These are phyloP conservation scores for Callimorpha dominula DNA, from an alignment of 2,888 invertebrate species.

Conservation along the genomic window DNA sequence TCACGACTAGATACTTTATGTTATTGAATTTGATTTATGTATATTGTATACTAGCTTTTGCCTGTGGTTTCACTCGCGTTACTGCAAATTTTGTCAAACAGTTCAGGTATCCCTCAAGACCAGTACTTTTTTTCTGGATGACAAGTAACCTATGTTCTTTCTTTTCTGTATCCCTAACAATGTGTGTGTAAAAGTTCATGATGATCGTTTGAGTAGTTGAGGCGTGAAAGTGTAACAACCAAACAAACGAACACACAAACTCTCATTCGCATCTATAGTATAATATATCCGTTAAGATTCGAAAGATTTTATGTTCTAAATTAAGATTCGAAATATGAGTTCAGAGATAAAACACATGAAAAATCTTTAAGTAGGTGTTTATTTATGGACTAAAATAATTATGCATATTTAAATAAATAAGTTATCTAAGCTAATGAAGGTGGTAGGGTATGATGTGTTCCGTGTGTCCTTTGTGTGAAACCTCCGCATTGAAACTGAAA, in stretches of 20 bases:
- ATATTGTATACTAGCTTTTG: background rate
- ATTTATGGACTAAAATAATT: conserved; percentile 25
- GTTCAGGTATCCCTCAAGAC: too few species aligned
- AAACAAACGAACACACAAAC: background rate
- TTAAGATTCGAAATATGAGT: background rate
- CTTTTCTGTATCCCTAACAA: too few species aligned
- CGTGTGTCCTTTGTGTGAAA: conserved; percentile 73
- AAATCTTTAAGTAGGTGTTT: background rate
- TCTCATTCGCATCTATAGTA: background rate
- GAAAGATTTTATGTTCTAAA: background rate
- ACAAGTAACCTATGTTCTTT: too few species aligned
- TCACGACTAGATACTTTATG: background rate
- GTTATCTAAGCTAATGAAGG: conserved; percentile 44
- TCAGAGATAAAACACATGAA: background rate
- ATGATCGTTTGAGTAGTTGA: too few species aligned
- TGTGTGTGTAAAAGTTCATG: too few species aligned
- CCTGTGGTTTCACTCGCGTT: background rate
- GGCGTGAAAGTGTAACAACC: background rate
- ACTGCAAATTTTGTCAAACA: too few species aligned
- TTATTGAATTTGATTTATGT: background rate
- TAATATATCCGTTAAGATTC: background rate
- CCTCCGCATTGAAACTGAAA: conserved; percentile 84
- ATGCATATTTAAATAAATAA: conserved; percentile 8
- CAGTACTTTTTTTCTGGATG: too few species aligned
- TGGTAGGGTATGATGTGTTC: conserved; percentile 47